A percentile compares a stretch with the other conserved stretches of the same genome.
These are phyloP conservation scores for Platycercus adscitus DNA, from an alignment of 2,113 vertebrate genomes.

Conservation along the genomic window DNA sequence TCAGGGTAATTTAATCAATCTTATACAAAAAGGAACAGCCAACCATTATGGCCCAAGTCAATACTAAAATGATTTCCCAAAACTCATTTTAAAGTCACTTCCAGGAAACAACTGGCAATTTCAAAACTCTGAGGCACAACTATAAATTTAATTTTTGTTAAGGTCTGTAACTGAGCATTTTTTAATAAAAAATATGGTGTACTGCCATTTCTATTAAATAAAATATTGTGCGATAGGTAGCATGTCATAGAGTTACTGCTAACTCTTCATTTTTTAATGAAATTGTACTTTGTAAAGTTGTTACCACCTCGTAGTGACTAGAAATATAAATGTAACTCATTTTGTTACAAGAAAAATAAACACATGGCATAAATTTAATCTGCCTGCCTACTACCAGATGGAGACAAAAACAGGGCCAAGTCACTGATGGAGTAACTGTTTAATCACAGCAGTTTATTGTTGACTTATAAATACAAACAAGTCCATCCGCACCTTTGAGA, in stretches of 20 bases:
- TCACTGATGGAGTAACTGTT: slow-evolving; percentile 18
- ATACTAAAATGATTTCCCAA: slow-evolving; percentile 70
- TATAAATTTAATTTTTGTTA: slow-evolving; percentile 57
- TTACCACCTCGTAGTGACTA: slow-evolving; percentile 7
- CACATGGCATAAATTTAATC: slow-evolving; percentile 27
- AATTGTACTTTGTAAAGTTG: neutral
- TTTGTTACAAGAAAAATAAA: slow-evolving; percentile 34
- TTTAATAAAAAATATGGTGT: neutral
- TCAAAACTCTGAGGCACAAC: slow-evolving; percentile 20
- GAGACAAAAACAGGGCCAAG: slow-evolving; percentile 9
- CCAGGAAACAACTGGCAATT: slow-evolving; percentile 52
- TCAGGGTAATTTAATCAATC: slow-evolving; percentile 62
- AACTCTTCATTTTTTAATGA: neutral
- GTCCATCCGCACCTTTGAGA: neutral
- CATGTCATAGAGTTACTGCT: neutral
- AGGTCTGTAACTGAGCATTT: slow-evolving; percentile 5
- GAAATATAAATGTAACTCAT: neutral
- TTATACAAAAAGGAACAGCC: slow-evolving; percentile 53
- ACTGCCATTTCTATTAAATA: slow-evolving; percentile 20
- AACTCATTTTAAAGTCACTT: slow-evolving; percentile 65
- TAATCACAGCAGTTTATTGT: slow-evolving; percentile 32
- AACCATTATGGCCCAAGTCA: slow-evolving; percentile 49
- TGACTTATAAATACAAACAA: neutral
- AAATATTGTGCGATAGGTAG: neutral
- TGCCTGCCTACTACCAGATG: slow-evolving; percentile 35